Percentiles rank a stretch among this genome's conserved stretches.
phyloP scores from a whole-genome alignment of 2,888 invertebrate species.

The Fissipunctia ypsillon region DNA sequence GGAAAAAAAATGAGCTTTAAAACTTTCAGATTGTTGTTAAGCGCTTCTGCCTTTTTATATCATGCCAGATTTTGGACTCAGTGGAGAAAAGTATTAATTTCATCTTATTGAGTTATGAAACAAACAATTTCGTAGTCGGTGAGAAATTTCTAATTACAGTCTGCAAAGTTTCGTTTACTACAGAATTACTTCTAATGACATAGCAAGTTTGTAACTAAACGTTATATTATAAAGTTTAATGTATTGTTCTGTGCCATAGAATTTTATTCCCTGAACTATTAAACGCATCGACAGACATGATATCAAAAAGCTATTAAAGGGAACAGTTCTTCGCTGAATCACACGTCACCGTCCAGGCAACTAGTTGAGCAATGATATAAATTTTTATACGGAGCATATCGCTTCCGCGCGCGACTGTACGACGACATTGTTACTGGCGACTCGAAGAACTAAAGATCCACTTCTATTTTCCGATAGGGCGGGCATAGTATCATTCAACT shows the following conservation, averaged over 20 bases:
- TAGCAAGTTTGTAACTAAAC: slow-evolving; percentile 19
- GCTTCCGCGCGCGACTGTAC: slow-evolving; percentile 76
- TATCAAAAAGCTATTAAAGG: slow-evolving; percentile 46
- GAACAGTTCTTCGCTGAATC: slow-evolving; percentile 37
- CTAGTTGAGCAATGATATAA: slow-evolving; percentile 62
- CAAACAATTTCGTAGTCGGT: background rate
- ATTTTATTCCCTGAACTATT: slow-evolving; percentile 42
- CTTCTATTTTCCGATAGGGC: slow-evolving; percentile 88
- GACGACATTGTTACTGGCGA: slow-evolving; percentile 83
- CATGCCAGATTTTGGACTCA: background rate
- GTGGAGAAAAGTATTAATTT: slow-evolving; percentile 4
- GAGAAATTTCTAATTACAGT: slow-evolving; percentile 17
- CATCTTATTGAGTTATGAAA: background rate
- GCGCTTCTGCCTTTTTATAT: background rate
- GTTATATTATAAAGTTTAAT: slow-evolving; percentile 10
- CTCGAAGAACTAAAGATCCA: slow-evolving; percentile 85
- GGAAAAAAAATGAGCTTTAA: background rate
- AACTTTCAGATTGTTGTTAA: background rate
- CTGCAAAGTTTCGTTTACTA: slow-evolving; percentile 24
- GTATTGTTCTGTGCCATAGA: background rate
- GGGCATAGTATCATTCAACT: slow-evolving; percentile 87
- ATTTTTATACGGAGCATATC: slow-evolving; percentile 62
- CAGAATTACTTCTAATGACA: slow-evolving; percentile 8
- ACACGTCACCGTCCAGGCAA: slow-evolving; percentile 53
- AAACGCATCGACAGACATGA: slow-evolving; percentile 22